A percentile compares a stretch with the other conserved stretches of the same genome.
Conservation (phyloP, 2,888 invertebrate species). For the Cetonia aurata region DNA sequence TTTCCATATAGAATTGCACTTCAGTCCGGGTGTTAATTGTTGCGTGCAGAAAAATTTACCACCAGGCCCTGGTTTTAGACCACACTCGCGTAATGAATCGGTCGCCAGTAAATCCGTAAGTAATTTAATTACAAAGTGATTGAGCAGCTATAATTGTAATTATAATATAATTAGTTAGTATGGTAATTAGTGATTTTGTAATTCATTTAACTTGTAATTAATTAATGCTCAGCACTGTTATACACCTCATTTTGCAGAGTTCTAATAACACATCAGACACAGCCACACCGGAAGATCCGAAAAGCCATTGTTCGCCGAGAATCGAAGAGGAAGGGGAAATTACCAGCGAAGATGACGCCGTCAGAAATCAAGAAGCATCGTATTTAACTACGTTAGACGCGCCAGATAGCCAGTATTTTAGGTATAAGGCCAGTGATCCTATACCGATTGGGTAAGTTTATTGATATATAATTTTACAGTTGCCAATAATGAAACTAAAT, state of each 20-base stretch:
- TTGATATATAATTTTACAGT: conserved; percentile 35
- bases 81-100: conserved; percentile 90
- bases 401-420: conserved; percentile 52
- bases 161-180: too few species aligned
- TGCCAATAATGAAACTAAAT: conserved; percentile 6
- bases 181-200: too few species aligned
- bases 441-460: conserved; percentile 78
- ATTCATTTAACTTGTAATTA: too few species aligned
- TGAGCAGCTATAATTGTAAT: too few species aligned
- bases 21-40: conserved; percentile 98
- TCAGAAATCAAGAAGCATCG: conserved; percentile 26
- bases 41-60: conserved; percentile 95
- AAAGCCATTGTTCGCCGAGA: conserved; percentile 68
- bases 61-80: conserved; percentile 92
- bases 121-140: conserved; percentile 38
- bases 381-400: conserved; percentile 40
- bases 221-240: too few species aligned
- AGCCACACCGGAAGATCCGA: conserved; percentile 67
- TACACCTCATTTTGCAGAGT: too few species aligned
- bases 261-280: conserved; percentile 75
- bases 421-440: conserved; percentile 76
- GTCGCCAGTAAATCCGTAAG: conserved; percentile 74
- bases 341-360: conserved; percentile 55
- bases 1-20: conserved; percentile 98
- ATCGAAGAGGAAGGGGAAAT: conserved; percentile 81